Base-by-base conservation (phyloP, 2,888 invertebrate species). In the Bruchidius siliquastri region DNA sequence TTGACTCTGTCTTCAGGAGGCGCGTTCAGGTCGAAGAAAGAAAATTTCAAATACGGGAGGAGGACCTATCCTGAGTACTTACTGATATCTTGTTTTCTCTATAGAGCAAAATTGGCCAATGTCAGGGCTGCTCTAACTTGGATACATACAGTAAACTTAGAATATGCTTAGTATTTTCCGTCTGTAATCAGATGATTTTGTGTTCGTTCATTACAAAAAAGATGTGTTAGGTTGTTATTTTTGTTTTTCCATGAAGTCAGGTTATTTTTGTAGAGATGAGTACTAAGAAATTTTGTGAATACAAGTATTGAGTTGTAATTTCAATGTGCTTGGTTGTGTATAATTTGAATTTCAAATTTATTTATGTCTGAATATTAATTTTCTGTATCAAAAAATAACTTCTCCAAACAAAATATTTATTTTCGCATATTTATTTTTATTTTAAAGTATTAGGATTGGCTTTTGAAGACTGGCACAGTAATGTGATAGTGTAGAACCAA, bases 21-120 rank as follows among this genome's bases (percentile, higher is more conserved):
- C 20, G 74, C 70, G 69, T 32, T 66, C 10, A 72, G 72, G 3
- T 68, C 68, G 20, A 21, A 68, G 6, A 68, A 21, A 68, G 21
- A 21, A 6, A 49, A 18, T 49, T 49, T 49, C 13, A 49, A 49
- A 49, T 72, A 74, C 68, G 90, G 90, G 49, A 87, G 91, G n/a
- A 88, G 92, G 75, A 91, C 91, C 74, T 91, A 91, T 84, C 91
- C 92, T 0, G 93, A 93, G 83, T 93, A 92, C 85, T 88, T 92
- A 80, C 86, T 93, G 67, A 92, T 93, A 76, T 91, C 92, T 20
- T 91, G 91, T 81, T 93, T 94, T 79, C 85, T 94, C 69, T 87
- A 90, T 20, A 88, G 93, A 77, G 91, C 91, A 0, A 90, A 89
- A 71, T 87, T 93, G 69, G 85, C 87, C 30, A 89, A 90, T 78